Evolutionary conservation across 2,888 invertebrate genomes (phyloP).

Genomic region (Diplazon laetatorius): DNA sequence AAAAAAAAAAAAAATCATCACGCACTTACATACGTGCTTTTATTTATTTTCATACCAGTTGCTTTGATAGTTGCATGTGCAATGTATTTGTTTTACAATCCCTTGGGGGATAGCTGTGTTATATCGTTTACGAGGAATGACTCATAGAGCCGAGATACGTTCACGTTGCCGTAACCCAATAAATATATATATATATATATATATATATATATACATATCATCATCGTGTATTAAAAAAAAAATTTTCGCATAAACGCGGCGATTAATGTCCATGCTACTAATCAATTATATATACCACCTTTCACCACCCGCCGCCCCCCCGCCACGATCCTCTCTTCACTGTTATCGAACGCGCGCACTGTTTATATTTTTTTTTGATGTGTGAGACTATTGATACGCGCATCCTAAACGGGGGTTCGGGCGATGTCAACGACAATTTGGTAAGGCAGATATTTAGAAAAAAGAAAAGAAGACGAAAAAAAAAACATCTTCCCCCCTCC

Average conservation of each 20-base stretch:
- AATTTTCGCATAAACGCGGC: too few species aligned
- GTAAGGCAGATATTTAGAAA: slow-evolving; percentile 71
- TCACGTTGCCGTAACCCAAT: slow-evolving; percentile 56
- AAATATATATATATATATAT: too few species aligned
- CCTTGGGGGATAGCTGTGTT: slow-evolving; percentile 76
- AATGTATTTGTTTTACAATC: slow-evolving; percentile 81
- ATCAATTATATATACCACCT: too few species aligned
- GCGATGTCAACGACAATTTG: slow-evolving; percentile 73
- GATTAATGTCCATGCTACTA: slow-evolving; percentile 61
- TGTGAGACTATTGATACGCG: slow-evolving; percentile 69
- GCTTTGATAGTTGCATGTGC: slow-evolving; percentile 82
- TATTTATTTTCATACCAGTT: slow-evolving; percentile 80
- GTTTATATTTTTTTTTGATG: slow-evolving; percentile 61
- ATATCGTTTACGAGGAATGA: slow-evolving; percentile 78
- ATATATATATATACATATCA: too few species aligned
- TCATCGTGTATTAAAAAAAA: too few species aligned
- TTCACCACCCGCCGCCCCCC: too few species aligned
- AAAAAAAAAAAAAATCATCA: too few species aligned
- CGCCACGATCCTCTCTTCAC: slow-evolving; percentile 59
- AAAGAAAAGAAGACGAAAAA: slow-evolving; percentile 12
- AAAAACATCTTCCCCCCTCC: too few species aligned
- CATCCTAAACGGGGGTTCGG: slow-evolving; percentile 72
- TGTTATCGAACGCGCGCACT: slow-evolving; percentile 58
- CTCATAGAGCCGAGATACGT: slow-evolving; percentile 79
- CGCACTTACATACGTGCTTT: slow-evolving; percentile 81